phyloP scores from a whole-genome alignment of 2,797 vertebrate species.

The Calcarius lapponicus region DNA sequence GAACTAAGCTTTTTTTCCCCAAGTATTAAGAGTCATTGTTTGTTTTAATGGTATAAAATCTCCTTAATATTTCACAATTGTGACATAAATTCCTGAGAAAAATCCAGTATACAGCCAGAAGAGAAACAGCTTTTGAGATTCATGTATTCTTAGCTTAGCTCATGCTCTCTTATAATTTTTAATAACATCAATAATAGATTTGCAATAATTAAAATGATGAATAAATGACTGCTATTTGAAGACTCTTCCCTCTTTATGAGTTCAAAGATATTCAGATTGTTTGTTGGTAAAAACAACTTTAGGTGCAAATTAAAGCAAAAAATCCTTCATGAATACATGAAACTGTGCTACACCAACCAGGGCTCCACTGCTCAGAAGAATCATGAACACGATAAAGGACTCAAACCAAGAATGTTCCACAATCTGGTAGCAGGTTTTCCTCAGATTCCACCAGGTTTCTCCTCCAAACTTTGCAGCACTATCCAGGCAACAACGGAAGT shows the following conservation, averaged over 20 bases:
- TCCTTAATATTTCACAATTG: background rate
- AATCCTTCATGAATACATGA: background rate
- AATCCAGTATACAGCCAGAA: background rate
- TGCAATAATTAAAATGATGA: background rate
- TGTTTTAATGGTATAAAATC: background rate
- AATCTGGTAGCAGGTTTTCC: slow-evolving; percentile 90
- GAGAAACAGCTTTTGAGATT: background rate
- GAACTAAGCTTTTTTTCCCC: background rate
- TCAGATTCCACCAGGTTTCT: slow-evolving; percentile 85
- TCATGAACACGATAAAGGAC: slow-evolving; percentile 97
- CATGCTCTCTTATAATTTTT: background rate
- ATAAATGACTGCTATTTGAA: background rate
- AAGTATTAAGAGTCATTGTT: background rate
- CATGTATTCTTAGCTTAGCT: background rate
- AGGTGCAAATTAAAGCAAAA: background rate
- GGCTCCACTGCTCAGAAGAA: slow-evolving; percentile 92
- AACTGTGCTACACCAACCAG: slow-evolving; percentile 80
- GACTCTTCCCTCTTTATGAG: background rate
- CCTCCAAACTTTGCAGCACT: slow-evolving; percentile 73
- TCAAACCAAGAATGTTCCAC: slow-evolving; percentile 98
- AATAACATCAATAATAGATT: background rate
- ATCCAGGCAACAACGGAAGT: slow-evolving; percentile 77
- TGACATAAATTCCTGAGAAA: background rate
- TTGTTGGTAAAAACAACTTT: background rate
- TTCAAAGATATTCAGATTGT: background rate